Conservation (phyloP, 1,140 invertebrate genomes). For the Colletes gigas region DNA sequence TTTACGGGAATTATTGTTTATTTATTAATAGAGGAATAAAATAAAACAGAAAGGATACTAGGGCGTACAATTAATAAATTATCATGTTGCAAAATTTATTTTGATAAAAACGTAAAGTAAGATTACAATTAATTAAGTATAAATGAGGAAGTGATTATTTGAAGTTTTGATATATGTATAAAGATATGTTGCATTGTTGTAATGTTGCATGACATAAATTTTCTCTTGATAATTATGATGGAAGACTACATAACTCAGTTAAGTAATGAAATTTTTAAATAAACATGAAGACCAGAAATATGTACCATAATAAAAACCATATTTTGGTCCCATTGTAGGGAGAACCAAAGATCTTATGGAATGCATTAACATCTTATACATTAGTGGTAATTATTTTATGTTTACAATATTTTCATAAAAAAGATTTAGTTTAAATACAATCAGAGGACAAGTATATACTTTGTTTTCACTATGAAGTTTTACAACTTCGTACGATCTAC, state of each 20-base stretch:
- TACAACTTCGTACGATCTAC: slow-evolving; percentile 41
- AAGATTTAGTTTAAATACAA: slow-evolving; percentile 30
- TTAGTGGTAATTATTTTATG: slow-evolving; percentile 33
- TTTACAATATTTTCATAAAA: slow-evolving; percentile 48
- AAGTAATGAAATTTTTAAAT: slow-evolving; percentile 26
- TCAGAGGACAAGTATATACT: slow-evolving; percentile 41
- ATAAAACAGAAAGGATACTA: not conserved
- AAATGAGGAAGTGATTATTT: slow-evolving; percentile 14
- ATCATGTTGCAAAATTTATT: slow-evolving; percentile 36
- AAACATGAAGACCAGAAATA: slow-evolving; percentile 14
- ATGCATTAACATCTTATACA: slow-evolving; percentile 3
- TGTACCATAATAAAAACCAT: slow-evolving; percentile 12
- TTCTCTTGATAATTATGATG: slow-evolving; percentile 16
- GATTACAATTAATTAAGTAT: slow-evolving; percentile 30
- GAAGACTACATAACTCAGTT: slow-evolving; percentile 53
- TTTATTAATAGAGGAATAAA: not conserved
- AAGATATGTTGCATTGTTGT: slow-evolving; percentile 10
- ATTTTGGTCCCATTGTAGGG: slow-evolving; percentile 50
- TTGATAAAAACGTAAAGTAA: slow-evolving; percentile 32
- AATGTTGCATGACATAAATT: slow-evolving; percentile 36
- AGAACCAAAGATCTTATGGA: slow-evolving; percentile 35
- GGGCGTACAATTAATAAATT: not conserved
- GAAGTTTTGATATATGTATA: slow-evolving; percentile 3
- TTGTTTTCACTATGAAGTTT: slow-evolving; percentile 35
- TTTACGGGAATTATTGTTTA: no score